Evolutionary conservation across 1,140 invertebrate genomes (phyloP).

Genomic region (Agrilus planipennis): DNA sequence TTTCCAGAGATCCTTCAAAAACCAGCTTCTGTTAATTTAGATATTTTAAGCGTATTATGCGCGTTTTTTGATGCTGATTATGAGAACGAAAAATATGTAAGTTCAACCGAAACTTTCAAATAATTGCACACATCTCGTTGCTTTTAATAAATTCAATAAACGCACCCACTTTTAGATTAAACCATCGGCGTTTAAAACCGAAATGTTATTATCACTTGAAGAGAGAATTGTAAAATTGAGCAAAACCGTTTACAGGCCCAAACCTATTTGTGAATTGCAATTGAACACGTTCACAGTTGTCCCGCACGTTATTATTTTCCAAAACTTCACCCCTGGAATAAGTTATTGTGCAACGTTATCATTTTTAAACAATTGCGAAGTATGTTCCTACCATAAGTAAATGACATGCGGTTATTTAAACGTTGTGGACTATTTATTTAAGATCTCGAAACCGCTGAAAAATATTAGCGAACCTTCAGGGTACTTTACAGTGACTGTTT

Average conservation of each 20-base stretch:
- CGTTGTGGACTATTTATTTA: slow-evolving; percentile 7
- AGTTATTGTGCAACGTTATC: slow-evolving; percentile 25
- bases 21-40: too few species aligned
- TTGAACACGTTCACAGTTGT: slow-evolving; percentile 22
- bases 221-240: slow-evolving; percentile 20
- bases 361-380: slow-evolving; percentile 33
- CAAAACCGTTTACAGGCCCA: slow-evolving; percentile 13
- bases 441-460: slow-evolving; percentile 28
- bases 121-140: too few species aligned
- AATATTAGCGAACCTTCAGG: slow-evolving; percentile 18
- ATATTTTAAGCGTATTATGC: too few species aligned
- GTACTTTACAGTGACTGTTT: slow-evolving; percentile 26
- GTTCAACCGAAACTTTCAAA: too few species aligned
- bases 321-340: slow-evolving; percentile 31
- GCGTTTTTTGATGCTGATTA: too few species aligned
- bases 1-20: too few species aligned
- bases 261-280: slow-evolving; percentile 8
- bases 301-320: slow-evolving; percentile 34
- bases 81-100: too few species aligned
- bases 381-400: slow-evolving; percentile 11
- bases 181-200: slow-evolving; percentile 18
- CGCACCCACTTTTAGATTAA: slow-evolving; percentile 20
- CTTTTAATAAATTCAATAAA: too few species aligned
- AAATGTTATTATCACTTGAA: slow-evolving; percentile 18
- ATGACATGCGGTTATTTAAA: slow-evolving; percentile 1